Base-by-base conservation (phyloP, 1,140 invertebrate species). In the Anagrus nilaparvatae region DNA sequence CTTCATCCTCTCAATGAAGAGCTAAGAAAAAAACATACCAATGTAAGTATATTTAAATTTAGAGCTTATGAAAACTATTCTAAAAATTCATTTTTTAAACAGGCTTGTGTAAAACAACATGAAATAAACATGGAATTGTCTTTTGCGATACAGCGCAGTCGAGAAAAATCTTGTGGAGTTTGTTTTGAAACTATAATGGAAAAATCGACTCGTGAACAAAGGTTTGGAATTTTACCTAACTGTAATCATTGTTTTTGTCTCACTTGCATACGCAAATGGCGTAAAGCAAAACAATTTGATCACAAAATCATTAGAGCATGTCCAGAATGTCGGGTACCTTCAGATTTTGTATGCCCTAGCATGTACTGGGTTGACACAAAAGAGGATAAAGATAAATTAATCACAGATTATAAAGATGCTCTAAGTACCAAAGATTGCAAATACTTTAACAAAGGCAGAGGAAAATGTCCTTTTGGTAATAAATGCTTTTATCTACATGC, bases 401-500 rank as follows among this genome's bases (percentile, higher is more conserved):
- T 94, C 27, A 68, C 70, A 23, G 79, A 82, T 53, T 94, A 93
- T 60, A 87, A 87, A 61, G 63, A 69, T 38, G 83, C 81, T 31
- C 61, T 89, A 44, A 78, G 79, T 55, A 65, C 68, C 48, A 91
- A 91, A 68, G 74, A 82, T 50, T 94, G 89, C 69, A 89, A 87
- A 57, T 93, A 93, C 60, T 93, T 91, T 56, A 82, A 83, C 42
- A 72, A 78, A 61, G 86, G 85, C 4, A 65, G 73, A 46, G 85
- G 86, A 13, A 80, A 81, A 52, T 94, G 89, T 72, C 89, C 87
- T 6, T 94, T 94, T 67, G 87, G 87, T 24, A 87, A 90, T 55
- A 90, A 89, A 56, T 94, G 90, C 57, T 94, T 94, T 58, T 94
- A 94, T 55, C 73, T 80, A 31, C 89, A 93, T 60, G 82, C 83